Conservation (phyloP, 2,113 vertebrate genomes). For the Pogona vitticeps region DNA sequence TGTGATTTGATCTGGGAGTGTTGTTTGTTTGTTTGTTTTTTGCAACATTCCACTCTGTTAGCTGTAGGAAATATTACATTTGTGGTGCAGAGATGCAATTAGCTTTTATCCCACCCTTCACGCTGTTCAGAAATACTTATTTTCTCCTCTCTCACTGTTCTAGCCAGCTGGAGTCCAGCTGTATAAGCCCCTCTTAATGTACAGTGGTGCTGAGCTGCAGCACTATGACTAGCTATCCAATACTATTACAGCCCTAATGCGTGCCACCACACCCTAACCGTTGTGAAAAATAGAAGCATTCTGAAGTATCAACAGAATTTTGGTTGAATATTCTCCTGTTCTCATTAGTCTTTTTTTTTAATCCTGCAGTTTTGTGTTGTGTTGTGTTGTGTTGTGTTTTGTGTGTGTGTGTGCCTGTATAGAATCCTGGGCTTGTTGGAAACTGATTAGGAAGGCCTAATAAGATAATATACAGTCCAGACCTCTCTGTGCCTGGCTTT, state of each 20-base stretch:
- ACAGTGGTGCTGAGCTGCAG: background rate
- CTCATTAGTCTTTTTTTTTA: no score
- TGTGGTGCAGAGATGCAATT: background rate
- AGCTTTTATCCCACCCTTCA: background rate
- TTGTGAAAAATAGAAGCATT: background rate
- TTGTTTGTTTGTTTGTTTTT: background rate
- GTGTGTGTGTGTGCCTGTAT: background rate
- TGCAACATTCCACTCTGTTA: background rate
- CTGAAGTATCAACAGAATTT: background rate
- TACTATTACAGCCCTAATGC: background rate
- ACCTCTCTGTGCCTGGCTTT: no score
- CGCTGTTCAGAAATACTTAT: background rate
- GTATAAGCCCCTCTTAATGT: background rate
- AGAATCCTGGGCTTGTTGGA: background rate
- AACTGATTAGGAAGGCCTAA: no score
- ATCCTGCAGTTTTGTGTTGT: background rate
- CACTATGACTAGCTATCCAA: background rate
- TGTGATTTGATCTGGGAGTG: background rate
- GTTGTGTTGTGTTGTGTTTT: background rate
- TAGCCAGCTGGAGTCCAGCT: background rate
- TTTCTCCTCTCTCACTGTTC: background rate
- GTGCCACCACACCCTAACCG: background rate
- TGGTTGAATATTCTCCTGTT: background rate
- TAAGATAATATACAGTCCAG: no score
- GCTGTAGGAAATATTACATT: slow-evolving; percentile 1